Conservation (phyloP, 2,888 invertebrate genomes). For the Shargacucullia verbasci region DNA sequence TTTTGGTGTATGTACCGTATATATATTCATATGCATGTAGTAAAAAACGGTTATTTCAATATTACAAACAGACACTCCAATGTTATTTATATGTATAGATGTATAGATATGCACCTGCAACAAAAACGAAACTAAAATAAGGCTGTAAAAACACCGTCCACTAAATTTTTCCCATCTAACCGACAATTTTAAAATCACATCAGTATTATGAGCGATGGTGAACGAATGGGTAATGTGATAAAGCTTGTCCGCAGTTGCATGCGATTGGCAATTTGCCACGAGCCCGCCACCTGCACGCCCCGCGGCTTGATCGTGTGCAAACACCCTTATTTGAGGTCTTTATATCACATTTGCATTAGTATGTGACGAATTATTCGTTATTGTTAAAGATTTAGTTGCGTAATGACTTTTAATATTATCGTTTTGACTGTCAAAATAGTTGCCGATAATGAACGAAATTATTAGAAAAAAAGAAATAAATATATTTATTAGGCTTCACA, state of each 20-base stretch:
- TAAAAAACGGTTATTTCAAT: too few species aligned
- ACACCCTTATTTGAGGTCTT: slow-evolving; percentile 50
- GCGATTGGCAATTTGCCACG: slow-evolving; percentile 57
- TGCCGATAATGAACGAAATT: background rate
- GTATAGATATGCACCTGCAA: too few species aligned
- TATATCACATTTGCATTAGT: slow-evolving; percentile 26
- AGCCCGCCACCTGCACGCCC: slow-evolving; percentile 47
- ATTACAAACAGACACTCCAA: too few species aligned
- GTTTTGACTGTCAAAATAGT: background rate
- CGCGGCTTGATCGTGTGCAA: slow-evolving; percentile 48
- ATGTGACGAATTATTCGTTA: slow-evolving; percentile 13
- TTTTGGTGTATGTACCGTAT: too few species aligned
- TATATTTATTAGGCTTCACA: too few species aligned
- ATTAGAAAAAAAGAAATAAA: too few species aligned
- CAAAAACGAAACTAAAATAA: background rate
- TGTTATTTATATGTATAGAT: too few species aligned
- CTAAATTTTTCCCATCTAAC: slow-evolving; percentile 17
- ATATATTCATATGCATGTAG: too few species aligned
- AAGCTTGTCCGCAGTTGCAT: slow-evolving; percentile 53
- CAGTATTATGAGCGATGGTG: slow-evolving; percentile 41
- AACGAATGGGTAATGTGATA: slow-evolving; percentile 49
- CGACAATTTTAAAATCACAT: slow-evolving; percentile 41
- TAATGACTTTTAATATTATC: slow-evolving; percentile 4
- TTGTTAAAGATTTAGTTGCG: background rate
- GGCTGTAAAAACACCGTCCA: slow-evolving; percentile 10